Base-by-base conservation (phyloP, 2,797 vertebrate genomes). In the Dryobates pubescens region DNA sequence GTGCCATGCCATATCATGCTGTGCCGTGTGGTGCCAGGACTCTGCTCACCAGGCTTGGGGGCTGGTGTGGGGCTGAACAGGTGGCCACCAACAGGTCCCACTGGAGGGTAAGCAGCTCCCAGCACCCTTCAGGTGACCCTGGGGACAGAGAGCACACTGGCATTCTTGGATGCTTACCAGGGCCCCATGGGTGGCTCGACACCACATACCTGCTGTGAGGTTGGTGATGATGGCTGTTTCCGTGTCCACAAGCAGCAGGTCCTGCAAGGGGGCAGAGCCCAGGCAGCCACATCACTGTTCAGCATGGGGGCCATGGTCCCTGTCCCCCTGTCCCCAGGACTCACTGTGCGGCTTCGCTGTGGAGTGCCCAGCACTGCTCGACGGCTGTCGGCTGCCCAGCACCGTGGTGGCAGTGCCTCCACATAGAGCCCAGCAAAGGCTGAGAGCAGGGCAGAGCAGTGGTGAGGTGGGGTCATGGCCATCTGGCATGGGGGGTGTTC, bases 351-450 rank as follows among this genome's bases (percentile, higher is more conserved):
- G 97, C 98, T 99, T 86, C 97, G 97, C 94, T 97, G 94, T 9
- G 98, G 96, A 36, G 98, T 98, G 96, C 97, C 97, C 95, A 98
- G 98, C 72, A 98, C 91, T 0, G 98, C 96, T 83, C 96, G 96
- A 64, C 96, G 97, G 92, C 97, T 97, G 96, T 99, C 98, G 5
- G 96, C 93, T 13, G 98, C 98, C 98, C 98, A 99, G 94, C 98
- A 99, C 82, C 36, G 78, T 1, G 41, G 69, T 0, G 98, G 95
- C 86, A 97, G 72, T 26, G 96, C 94, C 3, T 97, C 86, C 16
- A 97, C 36, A 8, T 98, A 99, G 57, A 99, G 85, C 38, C 98
- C 98, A 0, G 98, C 1, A 0, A 97, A 96, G 62, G 84, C 96
- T 97, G 75, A 1, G 8, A 63, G 45, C 1, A 9, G 64, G 26